phyloP scores from a whole-genome alignment of 64 coral and sea anemone species.

The Platygyra sinensis region DNA sequence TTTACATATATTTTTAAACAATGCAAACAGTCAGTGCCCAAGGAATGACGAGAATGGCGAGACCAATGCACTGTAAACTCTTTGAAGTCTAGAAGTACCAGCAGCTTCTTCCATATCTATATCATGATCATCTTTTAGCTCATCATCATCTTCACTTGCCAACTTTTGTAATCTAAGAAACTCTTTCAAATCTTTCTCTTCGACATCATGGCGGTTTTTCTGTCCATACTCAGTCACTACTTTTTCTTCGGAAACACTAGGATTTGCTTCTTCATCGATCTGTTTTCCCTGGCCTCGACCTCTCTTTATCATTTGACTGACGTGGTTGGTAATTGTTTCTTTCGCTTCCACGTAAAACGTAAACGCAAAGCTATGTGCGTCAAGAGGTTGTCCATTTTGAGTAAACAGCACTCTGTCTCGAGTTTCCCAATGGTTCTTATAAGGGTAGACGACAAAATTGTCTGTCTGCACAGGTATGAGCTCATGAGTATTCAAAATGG shows the following conservation, averaged over 20 bases:
- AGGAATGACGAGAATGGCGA: slow-evolving; percentile 9
- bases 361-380: slow-evolving; percentile 4
- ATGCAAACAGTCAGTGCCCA: neutral
- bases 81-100: neutral
- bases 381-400: slow-evolving; percentile 1
- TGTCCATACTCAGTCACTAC: slow-evolving; percentile 61
- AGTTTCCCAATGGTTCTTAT: slow-evolving; percentile 58
- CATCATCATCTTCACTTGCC: slow-evolving; percentile 43
- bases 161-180: slow-evolving; percentile 56
- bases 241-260: neutral
- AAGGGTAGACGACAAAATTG: slow-evolving; percentile 53
- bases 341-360: slow-evolving; percentile 52
- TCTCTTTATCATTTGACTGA: neutral
- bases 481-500: slow-evolving; percentile 49
- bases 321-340: neutral
- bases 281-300: neutral
- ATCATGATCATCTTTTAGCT: neutral
- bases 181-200: slow-evolving; percentile 51
- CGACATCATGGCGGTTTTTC: slow-evolving; percentile 59
- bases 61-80: slow-evolving; percentile 8
- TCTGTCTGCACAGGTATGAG: slow-evolving; percentile 49
- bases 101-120: neutral
- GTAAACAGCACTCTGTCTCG: slow-evolving; percentile 38
- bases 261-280: neutral
- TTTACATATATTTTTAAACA: no score